These are phyloP conservation scores for Solen grandis DNA, from an alignment of 1,140 invertebrate species.

Conservation along the genomic window DNA sequence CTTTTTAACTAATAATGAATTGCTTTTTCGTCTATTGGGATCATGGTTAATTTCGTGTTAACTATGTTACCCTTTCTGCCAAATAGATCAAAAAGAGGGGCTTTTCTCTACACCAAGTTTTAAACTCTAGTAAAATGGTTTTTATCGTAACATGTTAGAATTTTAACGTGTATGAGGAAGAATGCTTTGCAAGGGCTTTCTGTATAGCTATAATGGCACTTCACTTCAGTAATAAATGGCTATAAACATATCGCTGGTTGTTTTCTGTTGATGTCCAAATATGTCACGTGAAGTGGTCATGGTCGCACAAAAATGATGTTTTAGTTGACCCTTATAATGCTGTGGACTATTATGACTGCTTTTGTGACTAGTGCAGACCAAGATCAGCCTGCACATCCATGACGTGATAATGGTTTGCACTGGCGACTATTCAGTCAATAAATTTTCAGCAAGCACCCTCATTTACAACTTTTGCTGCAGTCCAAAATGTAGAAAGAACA, in stretches of 20 bases:
- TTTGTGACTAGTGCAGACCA: no score
- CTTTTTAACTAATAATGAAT: not conserved
- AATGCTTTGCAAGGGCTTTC: not conserved
- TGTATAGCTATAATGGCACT: slow-evolving; percentile 32
- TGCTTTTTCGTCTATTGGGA: slow-evolving; percentile 18
- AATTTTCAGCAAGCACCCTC: no score
- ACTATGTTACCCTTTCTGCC: slow-evolving; percentile 20
- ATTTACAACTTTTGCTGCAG: no score
- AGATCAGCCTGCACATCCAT: no score
- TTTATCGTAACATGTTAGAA: not conserved
- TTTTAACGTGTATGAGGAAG: not conserved
- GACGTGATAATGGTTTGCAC: no score
- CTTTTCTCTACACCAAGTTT: slow-evolving; percentile 6
- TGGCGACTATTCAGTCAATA: no score
- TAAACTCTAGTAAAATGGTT: not conserved
- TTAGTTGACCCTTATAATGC: no score
- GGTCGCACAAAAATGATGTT: no score
- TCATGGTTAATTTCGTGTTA: slow-evolving; percentile 40
- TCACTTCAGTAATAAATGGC: slow-evolving; percentile 55
- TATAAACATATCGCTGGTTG: slow-evolving; percentile 29
- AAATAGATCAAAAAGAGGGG: slow-evolving; percentile 47
- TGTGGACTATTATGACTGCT: no score
- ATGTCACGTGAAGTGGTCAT: not conserved
- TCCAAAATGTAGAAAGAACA: no score
- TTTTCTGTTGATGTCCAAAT: not conserved